phyloP scores from a whole-genome alignment of 2,888 invertebrate species.

The Habrosyne pyritoides region DNA sequence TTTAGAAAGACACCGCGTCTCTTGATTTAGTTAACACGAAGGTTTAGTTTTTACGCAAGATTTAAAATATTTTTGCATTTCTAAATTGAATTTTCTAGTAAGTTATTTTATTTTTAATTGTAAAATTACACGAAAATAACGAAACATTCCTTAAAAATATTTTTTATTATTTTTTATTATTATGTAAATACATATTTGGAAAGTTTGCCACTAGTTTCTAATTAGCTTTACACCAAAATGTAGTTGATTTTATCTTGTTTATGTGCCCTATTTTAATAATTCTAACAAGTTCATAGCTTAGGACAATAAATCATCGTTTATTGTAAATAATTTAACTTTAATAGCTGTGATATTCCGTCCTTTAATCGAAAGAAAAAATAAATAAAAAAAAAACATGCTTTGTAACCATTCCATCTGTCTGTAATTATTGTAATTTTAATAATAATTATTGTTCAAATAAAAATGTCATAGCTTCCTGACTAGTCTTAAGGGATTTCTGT shows the following conservation, averaged over 20 bases:
- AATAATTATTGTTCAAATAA: constrained; percentile 32
- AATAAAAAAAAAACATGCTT: constrained; percentile 45
- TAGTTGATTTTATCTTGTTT: constrained; percentile 53
- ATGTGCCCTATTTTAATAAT: constrained; percentile 55
- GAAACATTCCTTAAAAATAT: constrained; percentile 34
- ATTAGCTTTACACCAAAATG: constrained; percentile 81
- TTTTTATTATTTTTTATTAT: constrained; percentile 32
- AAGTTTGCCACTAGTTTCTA: constrained; percentile 73
- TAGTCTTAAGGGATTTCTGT: constrained; percentile 70
- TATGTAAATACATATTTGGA: constrained; percentile 42
- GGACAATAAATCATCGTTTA: constrained; percentile 35
- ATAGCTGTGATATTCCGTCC: constrained; percentile 79
- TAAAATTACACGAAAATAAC: constrained; percentile 17
- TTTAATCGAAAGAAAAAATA: constrained; percentile 47
- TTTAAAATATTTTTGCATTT: constrained; percentile 25
- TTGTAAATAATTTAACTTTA: constrained; percentile 69
- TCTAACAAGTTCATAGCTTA: constrained; percentile 44
- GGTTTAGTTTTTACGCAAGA: constrained; percentile 5
- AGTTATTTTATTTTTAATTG: constrained; percentile 5
- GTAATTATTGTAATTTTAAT: constrained; percentile 19
- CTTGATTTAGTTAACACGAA: neutral
- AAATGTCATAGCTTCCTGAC: constrained; percentile 56
- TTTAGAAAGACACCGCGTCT: neutral
- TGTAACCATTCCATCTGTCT: constrained; percentile 27
- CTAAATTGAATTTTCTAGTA: neutral